These are phyloP conservation scores for Alouatta palliata DNA, from an alignment of 2,113 vertebrate genomes.

Conservation along the genomic window DNA sequence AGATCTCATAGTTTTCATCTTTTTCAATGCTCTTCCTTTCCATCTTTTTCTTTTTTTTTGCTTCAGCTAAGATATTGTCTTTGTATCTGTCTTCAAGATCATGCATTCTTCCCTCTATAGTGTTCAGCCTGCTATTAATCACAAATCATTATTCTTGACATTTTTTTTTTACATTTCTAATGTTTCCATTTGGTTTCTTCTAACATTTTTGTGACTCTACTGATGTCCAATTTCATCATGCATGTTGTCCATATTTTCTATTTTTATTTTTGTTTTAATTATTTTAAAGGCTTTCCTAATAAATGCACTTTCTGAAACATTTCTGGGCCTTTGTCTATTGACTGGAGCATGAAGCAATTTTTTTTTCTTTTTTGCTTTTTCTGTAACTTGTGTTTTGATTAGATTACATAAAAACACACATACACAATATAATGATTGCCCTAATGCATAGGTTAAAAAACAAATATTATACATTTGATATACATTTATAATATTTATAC, in stretches of 20 bases:
- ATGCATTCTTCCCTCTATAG: background rate
- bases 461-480: background rate
- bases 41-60: no score
- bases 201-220: background rate
- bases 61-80: background rate
- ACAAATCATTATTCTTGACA: background rate
- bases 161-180: background rate
- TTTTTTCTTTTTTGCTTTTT: background rate
- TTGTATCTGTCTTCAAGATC: background rate
- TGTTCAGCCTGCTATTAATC: background rate
- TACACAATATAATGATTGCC: no score
- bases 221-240: background rate
- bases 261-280: background rate
- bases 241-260: background rate
- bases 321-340: background rate
- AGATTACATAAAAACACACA: background rate
- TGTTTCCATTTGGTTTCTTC: background rate
- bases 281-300: background rate
- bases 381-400: background rate
- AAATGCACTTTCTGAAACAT: background rate
- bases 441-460: background rate
- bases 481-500: background rate
- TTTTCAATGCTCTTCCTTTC: background rate
- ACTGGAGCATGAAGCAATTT: background rate
- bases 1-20: background rate